These are phyloP conservation scores for Albula goreensis DNA, from an alignment of 2,113 vertebrate genomes.

Conservation along the genomic window DNA sequence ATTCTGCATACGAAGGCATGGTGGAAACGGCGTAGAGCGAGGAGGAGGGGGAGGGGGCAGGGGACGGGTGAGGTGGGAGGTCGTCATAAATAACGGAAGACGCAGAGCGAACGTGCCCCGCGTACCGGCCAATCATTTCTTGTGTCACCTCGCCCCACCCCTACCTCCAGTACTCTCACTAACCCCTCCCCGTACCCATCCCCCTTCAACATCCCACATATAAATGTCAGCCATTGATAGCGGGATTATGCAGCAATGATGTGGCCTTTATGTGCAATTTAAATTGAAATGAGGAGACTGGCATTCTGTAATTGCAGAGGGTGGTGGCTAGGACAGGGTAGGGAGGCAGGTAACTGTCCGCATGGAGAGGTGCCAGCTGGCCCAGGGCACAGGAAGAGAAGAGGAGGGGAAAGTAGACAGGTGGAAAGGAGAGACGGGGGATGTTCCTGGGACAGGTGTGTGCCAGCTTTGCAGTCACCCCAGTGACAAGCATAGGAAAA, in stretches of 20 bases:
- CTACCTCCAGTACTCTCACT: neutral
- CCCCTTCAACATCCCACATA: neutral
- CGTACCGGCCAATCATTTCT: conserved; percentile 36
- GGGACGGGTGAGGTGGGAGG: neutral
- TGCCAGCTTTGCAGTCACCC: neutral
- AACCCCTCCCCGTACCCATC: neutral
- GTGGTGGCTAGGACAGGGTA: neutral
- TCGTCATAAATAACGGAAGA: conserved; percentile 34
- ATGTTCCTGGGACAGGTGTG: neutral
- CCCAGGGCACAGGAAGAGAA: too few relatives aligned
- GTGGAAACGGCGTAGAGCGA: neutral
- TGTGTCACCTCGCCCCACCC: neutral
- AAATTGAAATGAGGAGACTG: neutral
- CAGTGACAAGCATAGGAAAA: neutral
- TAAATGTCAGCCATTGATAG: conserved; percentile 1
- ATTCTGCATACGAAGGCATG: neutral
- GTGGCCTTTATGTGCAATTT: neutral
- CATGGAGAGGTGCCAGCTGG: neutral
- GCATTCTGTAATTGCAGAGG: too few relatives aligned
- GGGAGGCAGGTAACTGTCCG: neutral
- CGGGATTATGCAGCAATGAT: neutral
- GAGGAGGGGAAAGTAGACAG: neutral
- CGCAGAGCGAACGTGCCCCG: conserved; percentile 17
- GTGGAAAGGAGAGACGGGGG: neutral
- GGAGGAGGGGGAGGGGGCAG: neutral